These are phyloP conservation scores for Proisotoma minuta DNA, from an alignment of 2,888 invertebrate species.

Conservation along the genomic window DNA sequence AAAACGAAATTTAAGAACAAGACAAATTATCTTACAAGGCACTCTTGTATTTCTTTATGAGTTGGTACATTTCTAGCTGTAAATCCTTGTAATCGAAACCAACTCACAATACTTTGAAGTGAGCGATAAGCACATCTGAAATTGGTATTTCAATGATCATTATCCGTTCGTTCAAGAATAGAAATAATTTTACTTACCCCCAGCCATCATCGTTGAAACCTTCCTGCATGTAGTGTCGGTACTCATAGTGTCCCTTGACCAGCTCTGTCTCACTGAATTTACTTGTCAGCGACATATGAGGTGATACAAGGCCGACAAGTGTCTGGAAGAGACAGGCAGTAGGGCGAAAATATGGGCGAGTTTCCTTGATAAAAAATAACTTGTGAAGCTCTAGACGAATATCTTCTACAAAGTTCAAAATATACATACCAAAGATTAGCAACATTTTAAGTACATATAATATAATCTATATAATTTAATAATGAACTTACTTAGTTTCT, in stretches of 20 bases:
- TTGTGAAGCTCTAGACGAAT: constrained; percentile 67
- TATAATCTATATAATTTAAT: background rate
- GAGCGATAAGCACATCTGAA: constrained; percentile 85
- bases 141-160: background rate
- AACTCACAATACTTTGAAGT: constrained; percentile 91
- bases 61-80: constrained; percentile 70
- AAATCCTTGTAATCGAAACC: constrained; percentile 83
- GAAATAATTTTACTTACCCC: constrained; percentile 58
- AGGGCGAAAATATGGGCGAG: constrained; percentile 69
- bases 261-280: constrained; percentile 49
- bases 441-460: background rate
- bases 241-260: constrained; percentile 79
- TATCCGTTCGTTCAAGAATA: background rate
- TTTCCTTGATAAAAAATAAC: constrained; percentile 63
- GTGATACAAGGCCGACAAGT: constrained; percentile 37
- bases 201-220: constrained; percentile 93
- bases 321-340: constrained; percentile 50
- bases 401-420: constrained; percentile 55
- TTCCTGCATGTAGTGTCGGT: constrained; percentile 96
- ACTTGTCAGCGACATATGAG: constrained; percentile 40
- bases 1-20: background rate
- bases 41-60: constrained; percentile 84
- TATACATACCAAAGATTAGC: background rate
- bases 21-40: constrained; percentile 61
- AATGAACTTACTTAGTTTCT: constrained; percentile 60